Conservation (phyloP, 2,888 invertebrate species). For the Baccha elongata region DNA sequence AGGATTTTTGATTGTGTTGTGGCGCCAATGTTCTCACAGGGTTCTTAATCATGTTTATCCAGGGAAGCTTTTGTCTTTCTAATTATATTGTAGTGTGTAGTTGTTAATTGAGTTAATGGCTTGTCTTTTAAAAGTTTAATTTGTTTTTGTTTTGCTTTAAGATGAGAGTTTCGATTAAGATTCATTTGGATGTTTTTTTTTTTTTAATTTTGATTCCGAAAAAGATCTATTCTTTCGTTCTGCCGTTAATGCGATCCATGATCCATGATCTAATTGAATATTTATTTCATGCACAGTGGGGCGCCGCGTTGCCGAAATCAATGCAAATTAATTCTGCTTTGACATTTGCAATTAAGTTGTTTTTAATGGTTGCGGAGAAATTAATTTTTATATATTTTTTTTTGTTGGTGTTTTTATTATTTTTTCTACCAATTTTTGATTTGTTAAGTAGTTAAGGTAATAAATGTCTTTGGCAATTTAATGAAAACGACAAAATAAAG, state of each 20-base stretch:
- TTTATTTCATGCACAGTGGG: slow-evolving; percentile 36
- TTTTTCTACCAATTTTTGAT: background rate
- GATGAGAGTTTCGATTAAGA: background rate
- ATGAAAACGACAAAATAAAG: background rate
- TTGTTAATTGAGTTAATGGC: slow-evolving; percentile 2
- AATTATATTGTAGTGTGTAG: background rate
- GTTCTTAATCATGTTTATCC: slow-evolving; percentile 56
- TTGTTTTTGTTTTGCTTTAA: background rate
- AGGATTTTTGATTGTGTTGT: slow-evolving; percentile 32
- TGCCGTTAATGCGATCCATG: slow-evolving; percentile 4
- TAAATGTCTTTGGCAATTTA: background rate
- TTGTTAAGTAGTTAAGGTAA: background rate
- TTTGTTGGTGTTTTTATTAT: background rate
- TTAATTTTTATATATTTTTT: slow-evolving; percentile 11
- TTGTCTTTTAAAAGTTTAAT: background rate
- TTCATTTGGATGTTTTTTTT: background rate
- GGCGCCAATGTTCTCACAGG: slow-evolving; percentile 50
- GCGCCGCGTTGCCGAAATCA: slow-evolving; percentile 29
- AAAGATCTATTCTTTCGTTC: slow-evolving; percentile 4
- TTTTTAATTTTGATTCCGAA: background rate
- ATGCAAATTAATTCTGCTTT: slow-evolving; percentile 64
- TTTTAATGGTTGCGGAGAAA: slow-evolving; percentile 28
- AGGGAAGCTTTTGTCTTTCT: background rate
- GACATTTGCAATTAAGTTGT: slow-evolving; percentile 65
- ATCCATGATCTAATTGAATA: slow-evolving; percentile 69